Conservation (phyloP, 1,140 invertebrate species). For the Drosophila triauraria region DNA sequence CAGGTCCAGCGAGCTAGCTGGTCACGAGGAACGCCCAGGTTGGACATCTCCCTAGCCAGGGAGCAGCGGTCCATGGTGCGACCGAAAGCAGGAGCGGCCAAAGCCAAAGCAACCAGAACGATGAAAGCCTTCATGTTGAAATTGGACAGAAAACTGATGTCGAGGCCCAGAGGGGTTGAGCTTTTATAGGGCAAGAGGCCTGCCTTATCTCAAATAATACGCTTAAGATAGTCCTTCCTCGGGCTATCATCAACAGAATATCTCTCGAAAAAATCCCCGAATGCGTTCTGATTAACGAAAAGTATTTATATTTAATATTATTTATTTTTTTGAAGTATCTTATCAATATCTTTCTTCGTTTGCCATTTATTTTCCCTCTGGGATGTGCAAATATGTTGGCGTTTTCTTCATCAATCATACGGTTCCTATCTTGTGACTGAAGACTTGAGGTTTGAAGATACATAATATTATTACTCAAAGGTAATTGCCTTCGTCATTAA, state of each 20-base stretch:
- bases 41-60: slow-evolving; percentile 75
- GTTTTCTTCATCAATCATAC: slow-evolving; percentile 11
- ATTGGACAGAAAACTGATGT: slow-evolving; percentile 38
- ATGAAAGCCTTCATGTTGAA: slow-evolving; percentile 66
- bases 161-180: neutral
- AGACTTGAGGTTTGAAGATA: neutral
- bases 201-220: neutral
- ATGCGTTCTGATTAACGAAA: neutral
- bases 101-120: slow-evolving; percentile 62
- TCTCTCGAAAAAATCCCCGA: slow-evolving; percentile 3
- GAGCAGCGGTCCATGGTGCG: slow-evolving; percentile 78
- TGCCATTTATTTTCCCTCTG: neutral
- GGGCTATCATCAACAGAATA: neutral
- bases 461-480: neutral
- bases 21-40: slow-evolving; percentile 69
- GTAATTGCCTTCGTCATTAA: slow-evolving; percentile 6
- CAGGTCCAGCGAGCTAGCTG: slow-evolving; percentile 61
- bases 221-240: neutral
- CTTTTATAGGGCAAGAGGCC: neutral
- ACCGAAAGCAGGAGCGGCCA: slow-evolving; percentile 61
- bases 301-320: neutral
- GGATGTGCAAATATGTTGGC: neutral
- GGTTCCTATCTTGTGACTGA: neutral
- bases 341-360: slow-evolving; percentile 1
- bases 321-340: neutral